Conservation (phyloP, 2,888 invertebrate species). For the Scaptomyza polygonia region DNA sequence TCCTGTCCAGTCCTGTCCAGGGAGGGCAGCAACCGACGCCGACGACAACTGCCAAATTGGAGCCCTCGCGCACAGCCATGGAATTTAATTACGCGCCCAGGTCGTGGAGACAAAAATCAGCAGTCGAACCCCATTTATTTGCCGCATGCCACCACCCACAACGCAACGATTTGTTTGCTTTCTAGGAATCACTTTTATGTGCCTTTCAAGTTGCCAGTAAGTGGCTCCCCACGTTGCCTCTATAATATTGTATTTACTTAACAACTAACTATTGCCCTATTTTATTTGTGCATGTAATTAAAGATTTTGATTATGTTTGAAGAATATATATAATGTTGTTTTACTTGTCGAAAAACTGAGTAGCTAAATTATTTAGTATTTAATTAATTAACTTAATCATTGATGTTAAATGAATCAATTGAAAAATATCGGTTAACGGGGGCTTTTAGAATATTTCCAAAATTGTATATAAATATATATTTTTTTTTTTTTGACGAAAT, state of each 20-base stretch:
- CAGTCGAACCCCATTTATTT: slow-evolving; percentile 27
- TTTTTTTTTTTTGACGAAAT: no score
- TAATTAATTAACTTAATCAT: no score
- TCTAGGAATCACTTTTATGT: slow-evolving; percentile 47
- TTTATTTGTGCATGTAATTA: slow-evolving; percentile 29
- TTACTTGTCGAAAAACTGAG: neutral
- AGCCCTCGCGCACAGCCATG: slow-evolving; percentile 5
- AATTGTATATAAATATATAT: no score
- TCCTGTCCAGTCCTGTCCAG: neutral
- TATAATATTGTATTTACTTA: neutral
- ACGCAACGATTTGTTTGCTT: slow-evolving; percentile 24
- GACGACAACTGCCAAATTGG: neutral
- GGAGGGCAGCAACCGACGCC: neutral
- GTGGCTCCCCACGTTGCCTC: neutral
- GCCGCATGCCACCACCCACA: slow-evolving; percentile 4
- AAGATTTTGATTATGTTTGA: slow-evolving; percentile 41
- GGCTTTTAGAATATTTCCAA: no score
- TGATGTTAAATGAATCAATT: no score
- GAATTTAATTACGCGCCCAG: slow-evolving; percentile 59
- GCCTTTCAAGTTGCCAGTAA: slow-evolving; percentile 17
- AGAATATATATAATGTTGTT: slow-evolving; percentile 24
- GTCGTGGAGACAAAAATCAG: slow-evolving; percentile 55
- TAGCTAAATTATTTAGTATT: no score
- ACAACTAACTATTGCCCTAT: slow-evolving; percentile 11
- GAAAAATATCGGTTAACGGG: no score